These are phyloP conservation scores for Otis tarda DNA, from an alignment of 2,113 vertebrate genomes.

Conservation along the genomic window DNA sequence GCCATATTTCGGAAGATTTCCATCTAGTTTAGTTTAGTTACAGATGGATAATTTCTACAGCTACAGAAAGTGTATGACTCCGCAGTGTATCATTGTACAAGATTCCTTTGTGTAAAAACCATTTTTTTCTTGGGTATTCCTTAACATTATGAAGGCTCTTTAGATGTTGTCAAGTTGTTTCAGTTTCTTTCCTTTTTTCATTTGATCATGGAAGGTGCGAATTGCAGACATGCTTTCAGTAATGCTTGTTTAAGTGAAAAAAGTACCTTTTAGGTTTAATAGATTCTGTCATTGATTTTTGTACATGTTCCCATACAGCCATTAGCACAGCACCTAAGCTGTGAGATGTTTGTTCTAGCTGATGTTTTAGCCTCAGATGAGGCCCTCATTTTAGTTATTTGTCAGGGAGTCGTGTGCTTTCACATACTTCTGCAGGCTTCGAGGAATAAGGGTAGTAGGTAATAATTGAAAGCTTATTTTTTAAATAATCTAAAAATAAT, in stretches of 20 bases:
- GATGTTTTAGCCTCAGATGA: not conserved
- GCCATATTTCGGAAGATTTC: not conserved
- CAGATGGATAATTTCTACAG: not conserved
- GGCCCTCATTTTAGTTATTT: not conserved
- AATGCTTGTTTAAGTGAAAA: not conserved
- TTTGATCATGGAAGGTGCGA: not conserved
- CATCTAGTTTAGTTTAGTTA: not conserved
- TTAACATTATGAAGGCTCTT: not conserved
- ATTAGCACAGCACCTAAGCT: not conserved
- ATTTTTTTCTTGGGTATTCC: not conserved
- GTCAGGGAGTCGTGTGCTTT: not conserved
- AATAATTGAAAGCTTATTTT: not conserved
- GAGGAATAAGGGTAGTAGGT: not conserved
- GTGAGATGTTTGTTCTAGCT: not conserved
- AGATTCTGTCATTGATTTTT: conserved; percentile 7
- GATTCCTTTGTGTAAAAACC: not conserved
- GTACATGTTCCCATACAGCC: not conserved
- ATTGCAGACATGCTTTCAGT: not conserved
- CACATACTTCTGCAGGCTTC: not conserved
- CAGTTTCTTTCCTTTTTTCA: not conserved
- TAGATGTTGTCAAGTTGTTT: not conserved
- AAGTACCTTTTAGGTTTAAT: not conserved
- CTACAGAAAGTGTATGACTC: not conserved
- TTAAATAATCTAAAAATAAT: not conserved
- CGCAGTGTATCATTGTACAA: not conserved